Percentiles rank a stretch among this genome's conserved stretches.
These are phyloP conservation scores for Conus canariensis DNA, from an alignment of 2,888 invertebrate genomes.

Conservation along the genomic window DNA sequence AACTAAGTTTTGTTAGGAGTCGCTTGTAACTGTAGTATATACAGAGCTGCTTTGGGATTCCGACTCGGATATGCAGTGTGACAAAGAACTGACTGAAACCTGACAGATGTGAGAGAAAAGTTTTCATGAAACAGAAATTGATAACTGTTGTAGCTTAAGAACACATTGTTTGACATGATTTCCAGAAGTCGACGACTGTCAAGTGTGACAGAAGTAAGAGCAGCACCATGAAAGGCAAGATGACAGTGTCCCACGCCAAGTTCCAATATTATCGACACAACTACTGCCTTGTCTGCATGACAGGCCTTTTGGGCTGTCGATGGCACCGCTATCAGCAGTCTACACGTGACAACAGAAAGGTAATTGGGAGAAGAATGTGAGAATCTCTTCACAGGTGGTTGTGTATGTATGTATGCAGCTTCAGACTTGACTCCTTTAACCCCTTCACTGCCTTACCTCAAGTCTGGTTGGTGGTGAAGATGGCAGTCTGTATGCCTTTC, in stretches of 20 bases:
- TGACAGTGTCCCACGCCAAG: constrained; percentile 55
- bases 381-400: no score
- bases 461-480: no score
- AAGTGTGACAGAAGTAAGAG: not conserved
- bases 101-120: no score
- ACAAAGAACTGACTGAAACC: no score
- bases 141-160: not conserved
- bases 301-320: constrained; percentile 73
- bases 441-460: no score
- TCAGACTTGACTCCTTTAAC: no score
- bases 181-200: not conserved
- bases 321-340: constrained; percentile 77
- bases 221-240: constrained; percentile 27
- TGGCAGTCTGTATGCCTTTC: no score
- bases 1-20: no score
- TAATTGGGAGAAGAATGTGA: constrained; percentile 35
- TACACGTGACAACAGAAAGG: constrained; percentile 69
- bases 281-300: constrained; percentile 72
- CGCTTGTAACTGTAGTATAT: no score
- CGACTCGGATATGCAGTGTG: no score
- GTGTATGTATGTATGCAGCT: no score
- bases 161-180: not conserved
- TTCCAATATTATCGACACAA: constrained; percentile 73
- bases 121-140: not conserved
- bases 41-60: no score